Percentiles rank a stretch among this genome's conserved stretches.
phyloP scores from a whole-genome alignment of 2,113 vertebrate species.

The Heterotilapia buettikoferi region DNA sequence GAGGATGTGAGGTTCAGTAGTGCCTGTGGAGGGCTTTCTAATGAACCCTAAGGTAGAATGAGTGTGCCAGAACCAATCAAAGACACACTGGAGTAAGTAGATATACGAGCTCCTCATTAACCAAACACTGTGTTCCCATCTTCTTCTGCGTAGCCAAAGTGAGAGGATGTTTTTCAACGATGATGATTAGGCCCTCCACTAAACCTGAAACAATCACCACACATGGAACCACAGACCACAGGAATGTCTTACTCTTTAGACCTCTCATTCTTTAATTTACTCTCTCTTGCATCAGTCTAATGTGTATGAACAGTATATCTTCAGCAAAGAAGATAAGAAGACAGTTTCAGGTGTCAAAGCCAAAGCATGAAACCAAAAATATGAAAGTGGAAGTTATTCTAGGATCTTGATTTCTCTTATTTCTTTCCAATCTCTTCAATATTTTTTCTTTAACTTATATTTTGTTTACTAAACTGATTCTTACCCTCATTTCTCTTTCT shows the following conservation, averaged over 20 bases:
- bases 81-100: conserved; percentile 17
- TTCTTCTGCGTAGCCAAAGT: conserved; percentile 5
- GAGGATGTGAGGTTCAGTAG: background rate
- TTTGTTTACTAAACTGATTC: background rate
- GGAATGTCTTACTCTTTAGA: background rate
- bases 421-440: background rate
- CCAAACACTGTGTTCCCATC: background rate
- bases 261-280: background rate
- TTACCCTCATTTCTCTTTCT: background rate
- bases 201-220: conserved; percentile 3
- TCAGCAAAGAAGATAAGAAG: background rate
- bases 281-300: background rate
- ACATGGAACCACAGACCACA: background rate
- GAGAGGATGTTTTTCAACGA: background rate
- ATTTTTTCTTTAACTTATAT: background rate
- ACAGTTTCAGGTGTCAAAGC: accelerated
- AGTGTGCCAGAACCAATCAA: conserved; percentile 39
- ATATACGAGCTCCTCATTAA: conserved; percentile 47
- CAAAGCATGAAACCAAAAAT: background rate
- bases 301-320: background rate
- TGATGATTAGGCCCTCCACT: conserved; percentile 11
- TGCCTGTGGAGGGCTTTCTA: conserved; percentile 5
- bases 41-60: conserved; percentile 32
- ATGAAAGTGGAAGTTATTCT: background rate
- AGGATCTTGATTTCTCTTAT: background rate